Percentiles rank a stretch among this genome's conserved stretches.
phyloP scores from a whole-genome alignment of 92 coral and sea anemone genomes.

The Porites lobata region DNA sequence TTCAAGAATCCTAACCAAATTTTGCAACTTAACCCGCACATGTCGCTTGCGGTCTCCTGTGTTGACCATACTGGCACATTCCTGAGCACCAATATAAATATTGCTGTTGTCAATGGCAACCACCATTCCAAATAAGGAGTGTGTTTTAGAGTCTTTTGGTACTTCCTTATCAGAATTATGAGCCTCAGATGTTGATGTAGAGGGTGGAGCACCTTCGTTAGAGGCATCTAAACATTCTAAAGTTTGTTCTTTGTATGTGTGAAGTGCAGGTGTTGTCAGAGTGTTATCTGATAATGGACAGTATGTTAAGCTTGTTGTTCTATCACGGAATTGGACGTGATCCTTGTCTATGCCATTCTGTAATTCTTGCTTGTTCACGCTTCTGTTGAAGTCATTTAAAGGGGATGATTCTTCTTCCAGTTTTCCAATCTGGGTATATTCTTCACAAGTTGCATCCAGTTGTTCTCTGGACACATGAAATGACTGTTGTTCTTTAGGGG shows the following conservation, averaged over 20 bases:
- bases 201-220: neutral
- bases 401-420: neutral
- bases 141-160: neutral
- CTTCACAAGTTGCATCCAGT: neutral
- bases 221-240: neutral
- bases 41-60: constrained; percentile 86
- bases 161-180: neutral
- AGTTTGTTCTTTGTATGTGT: neutral
- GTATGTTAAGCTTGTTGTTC: neutral
- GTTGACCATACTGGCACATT: constrained; percentile 86
- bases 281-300: neutral
- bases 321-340: neutral
- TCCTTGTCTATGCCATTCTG: neutral
- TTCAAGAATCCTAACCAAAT: constrained; percentile 91
- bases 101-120: constrained; percentile 96
- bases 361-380: neutral
- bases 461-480: neutral
- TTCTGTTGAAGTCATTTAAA: neutral
- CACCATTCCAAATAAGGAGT: constrained; percentile 56
- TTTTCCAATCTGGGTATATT: constrained; percentile 6
- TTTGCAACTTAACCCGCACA: constrained; percentile 95
- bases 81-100: constrained; percentile 98
- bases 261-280: neutral
- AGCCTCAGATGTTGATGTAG: neutral
- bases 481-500: neutral